A percentile compares a stretch with the other conserved stretches of the same genome.
Conservation (phyloP, 1,140 invertebrate species). For the Pogonomyrmex californicus region DNA sequence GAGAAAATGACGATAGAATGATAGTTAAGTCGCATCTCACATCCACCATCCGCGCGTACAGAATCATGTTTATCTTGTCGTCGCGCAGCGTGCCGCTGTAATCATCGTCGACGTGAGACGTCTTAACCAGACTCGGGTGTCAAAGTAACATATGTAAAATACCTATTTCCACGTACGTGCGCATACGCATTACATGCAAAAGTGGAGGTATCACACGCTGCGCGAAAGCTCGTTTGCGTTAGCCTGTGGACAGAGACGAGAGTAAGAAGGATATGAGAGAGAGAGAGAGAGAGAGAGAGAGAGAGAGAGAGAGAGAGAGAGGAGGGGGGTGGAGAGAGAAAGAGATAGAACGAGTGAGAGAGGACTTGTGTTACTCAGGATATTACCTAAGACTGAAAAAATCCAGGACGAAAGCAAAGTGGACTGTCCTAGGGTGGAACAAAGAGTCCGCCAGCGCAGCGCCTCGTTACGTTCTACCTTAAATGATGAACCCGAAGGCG, state of each 20-base stretch:
- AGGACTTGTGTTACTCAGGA: constrained; percentile 77
- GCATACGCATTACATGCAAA: constrained; percentile 64
- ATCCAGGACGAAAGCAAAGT: constrained; percentile 81
- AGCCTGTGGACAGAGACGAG: constrained; percentile 62
- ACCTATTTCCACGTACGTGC: constrained; percentile 60
- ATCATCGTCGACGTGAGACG: constrained; percentile 72
- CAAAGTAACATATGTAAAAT: constrained; percentile 65
- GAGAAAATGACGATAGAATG: constrained; percentile 51
- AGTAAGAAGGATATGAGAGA: constrained; percentile 32
- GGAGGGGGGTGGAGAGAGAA: constrained; percentile 21
- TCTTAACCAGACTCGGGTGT: constrained; percentile 67
- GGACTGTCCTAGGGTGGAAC: constrained; percentile 77
- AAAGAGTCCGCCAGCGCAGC: constrained; percentile 79
- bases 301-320: constrained; percentile 35
- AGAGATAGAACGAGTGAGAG: constrained; percentile 5
- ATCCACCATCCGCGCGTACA: constrained; percentile 45
- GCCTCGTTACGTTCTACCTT: constrained; percentile 71
- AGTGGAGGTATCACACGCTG: constrained; percentile 63
- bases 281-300: background rate
- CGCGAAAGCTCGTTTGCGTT: constrained; percentile 76
- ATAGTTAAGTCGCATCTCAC: constrained; percentile 43
- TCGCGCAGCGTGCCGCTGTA: constrained; percentile 53
- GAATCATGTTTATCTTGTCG: constrained; percentile 63
- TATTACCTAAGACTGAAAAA: constrained; percentile 85
- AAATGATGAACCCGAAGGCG: constrained; percentile 84